Evolutionary conservation across 2,888 invertebrate genomes (phyloP).

Genomic region (Smittia aterrima): DNA sequence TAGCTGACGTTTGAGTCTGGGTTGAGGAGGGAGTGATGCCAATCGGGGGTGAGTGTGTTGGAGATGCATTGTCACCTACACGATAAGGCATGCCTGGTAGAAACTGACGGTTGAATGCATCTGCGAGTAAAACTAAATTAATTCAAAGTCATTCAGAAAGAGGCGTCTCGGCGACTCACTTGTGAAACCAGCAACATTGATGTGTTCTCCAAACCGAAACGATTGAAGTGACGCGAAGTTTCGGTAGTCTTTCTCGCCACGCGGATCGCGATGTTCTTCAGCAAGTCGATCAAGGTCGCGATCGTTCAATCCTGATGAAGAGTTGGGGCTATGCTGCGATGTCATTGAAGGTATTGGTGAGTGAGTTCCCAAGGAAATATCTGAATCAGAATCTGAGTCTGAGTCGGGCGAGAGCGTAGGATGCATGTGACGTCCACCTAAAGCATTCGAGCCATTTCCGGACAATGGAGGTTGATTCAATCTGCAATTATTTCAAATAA

Average conservation of each 20-base stretch:
- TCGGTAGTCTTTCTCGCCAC: conserved; percentile 49
- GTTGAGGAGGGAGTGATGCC: conserved; percentile 22
- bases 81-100: conserved; percentile 53
- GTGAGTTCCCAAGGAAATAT: conserved; percentile 54
- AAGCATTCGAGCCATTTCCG: conserved; percentile 26
- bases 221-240: conserved; percentile 35
- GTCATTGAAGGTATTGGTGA: conserved; percentile 54
- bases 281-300: conserved; percentile 51
- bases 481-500: conserved; percentile 24
- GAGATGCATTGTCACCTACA: conserved; percentile 42
- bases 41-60: conserved; percentile 45
- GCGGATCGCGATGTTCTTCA: conserved; percentile 48
- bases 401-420: conserved; percentile 32
- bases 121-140: conserved; percentile 28
- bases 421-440: conserved; percentile 36
- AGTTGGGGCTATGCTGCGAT: conserved; percentile 54
- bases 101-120: conserved; percentile 53
- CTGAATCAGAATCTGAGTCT: conserved; percentile 50
- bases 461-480: conserved; percentile 35
- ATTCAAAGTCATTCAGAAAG: background rate
- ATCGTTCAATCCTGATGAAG: conserved; percentile 53
- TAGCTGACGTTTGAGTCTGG: conserved; percentile 3
- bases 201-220: conserved; percentile 36
- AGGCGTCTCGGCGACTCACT: conserved; percentile 1
- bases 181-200: conserved; percentile 33